Evolutionary conservation across 2,797 vertebrate species (phyloP).

Genomic region (Catharus ustulatus): DNA sequence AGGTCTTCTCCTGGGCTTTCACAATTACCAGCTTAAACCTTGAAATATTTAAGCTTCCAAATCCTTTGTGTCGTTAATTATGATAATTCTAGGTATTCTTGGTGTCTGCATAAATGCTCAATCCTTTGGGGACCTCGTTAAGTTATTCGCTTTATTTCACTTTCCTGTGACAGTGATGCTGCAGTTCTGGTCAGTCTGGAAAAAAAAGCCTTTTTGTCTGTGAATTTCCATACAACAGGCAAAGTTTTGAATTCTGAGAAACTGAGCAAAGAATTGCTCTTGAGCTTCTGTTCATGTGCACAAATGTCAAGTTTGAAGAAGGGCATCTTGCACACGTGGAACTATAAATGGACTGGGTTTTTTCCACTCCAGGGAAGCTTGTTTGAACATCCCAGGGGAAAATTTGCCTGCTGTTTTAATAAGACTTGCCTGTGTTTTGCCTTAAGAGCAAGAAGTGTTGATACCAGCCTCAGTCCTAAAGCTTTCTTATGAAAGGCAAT

Average conservation of each 20-base stretch:
- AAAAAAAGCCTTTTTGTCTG: background rate
- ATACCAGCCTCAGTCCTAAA: background rate
- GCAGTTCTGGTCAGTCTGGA: background rate
- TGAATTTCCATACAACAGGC: background rate
- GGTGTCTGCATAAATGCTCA: background rate
- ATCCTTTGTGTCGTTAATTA: conserved; percentile 18
- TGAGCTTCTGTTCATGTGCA: background rate
- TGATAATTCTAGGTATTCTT: background rate
- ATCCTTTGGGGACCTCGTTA: background rate
- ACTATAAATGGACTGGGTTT: background rate
- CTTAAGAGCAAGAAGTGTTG: background rate
- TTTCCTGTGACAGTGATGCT: background rate
- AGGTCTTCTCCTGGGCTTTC: background rate
- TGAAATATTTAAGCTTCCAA: conserved; percentile 12
- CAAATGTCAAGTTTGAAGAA: background rate
- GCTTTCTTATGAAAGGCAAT: background rate
- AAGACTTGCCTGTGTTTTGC: background rate
- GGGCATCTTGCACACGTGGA: background rate
- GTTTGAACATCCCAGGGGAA: background rate
- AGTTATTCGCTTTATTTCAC: background rate
- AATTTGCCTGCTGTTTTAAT: background rate
- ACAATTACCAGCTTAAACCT: background rate
- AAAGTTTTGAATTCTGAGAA: background rate
- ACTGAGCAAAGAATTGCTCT: background rate
- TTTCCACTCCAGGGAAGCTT: background rate